Evolutionary conservation across 2,797 vertebrate species (phyloP), one percentile per base, ranked within the genome.

Genomic region (Rhadinocentrus ornatus): DNA sequence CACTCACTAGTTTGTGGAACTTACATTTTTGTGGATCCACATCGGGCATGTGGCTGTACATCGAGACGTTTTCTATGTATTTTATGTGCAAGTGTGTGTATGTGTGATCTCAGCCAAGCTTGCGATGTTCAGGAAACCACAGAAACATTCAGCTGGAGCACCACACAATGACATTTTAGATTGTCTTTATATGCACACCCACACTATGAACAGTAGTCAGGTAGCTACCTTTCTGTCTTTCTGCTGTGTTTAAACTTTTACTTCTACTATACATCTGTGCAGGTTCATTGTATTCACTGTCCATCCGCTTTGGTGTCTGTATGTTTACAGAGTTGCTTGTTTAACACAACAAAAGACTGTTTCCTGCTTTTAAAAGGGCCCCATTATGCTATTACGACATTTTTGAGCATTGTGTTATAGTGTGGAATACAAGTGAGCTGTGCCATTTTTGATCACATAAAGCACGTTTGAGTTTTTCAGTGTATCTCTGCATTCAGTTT

Each of bases 121-220:
- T 1, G 46, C 73, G 73, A 73, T 66, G 71, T 85, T 88, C 86
- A 89, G 90, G 86, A 91, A 91, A 88, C 88, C 90, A 79, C 89
- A 86, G 55, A 84, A 54, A 76, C 77, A 66, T 75, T 72, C 70
- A 6, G 53, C 75, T 73, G 41, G 15, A 75, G 58, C 46, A 1
- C 70, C 54, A 72, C 78, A 75, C 80, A 65, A 5, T 88, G 87
- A 88, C 87, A 88, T 87, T 88, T 88, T 72, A 79, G 57, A 71
- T 69, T 61, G 66, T 56, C 56, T 34, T 44, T 34, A 4, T 65
- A 32, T n/a, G 46, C 18, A 54, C 54, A 60, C 66, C 73, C 62
- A 55, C 70, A 48, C 20, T 26, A 32, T 20, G 48, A 65, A 71
- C 50, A 56, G 62, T 65, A 65, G 66, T 61, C 56, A 52, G 66